Percentiles rank a stretch among this genome's conserved stretches.
Conservation (phyloP, 2,888 invertebrate species). For the Drosophila koepferae region DNA sequence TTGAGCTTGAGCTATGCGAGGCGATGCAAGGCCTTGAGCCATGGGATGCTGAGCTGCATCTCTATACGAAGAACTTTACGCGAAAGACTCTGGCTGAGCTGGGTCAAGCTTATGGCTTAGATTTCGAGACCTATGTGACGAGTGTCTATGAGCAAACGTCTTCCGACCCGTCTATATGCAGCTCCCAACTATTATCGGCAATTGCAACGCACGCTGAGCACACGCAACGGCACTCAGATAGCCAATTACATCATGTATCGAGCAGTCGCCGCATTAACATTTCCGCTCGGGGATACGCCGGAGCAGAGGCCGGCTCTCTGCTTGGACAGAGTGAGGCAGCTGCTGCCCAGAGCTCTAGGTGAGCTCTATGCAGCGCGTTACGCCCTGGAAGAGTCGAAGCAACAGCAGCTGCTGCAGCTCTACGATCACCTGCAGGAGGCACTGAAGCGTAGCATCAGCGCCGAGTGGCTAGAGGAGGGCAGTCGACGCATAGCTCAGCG, state of each 20-base stretch:
- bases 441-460: slow-evolving; percentile 60
- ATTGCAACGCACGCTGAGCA: slow-evolving; percentile 65
- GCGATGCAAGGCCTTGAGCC: slow-evolving; percentile 54
- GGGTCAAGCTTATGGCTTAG: slow-evolving; percentile 59
- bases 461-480: slow-evolving; percentile 78
- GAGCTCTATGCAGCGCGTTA: slow-evolving; percentile 77
- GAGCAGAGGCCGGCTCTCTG: slow-evolving; percentile 55
- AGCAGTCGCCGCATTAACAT: slow-evolving; percentile 62
- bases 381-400: slow-evolving; percentile 46
- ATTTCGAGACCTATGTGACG: slow-evolving; percentile 74
- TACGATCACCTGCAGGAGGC: slow-evolving; percentile 61
- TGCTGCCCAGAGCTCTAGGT: slow-evolving; percentile 77
- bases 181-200: slow-evolving; percentile 76
- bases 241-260: slow-evolving; percentile 84
- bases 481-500: slow-evolving; percentile 73
- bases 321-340: slow-evolving; percentile 58
- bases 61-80: slow-evolving; percentile 55
- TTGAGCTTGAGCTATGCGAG: slow-evolving; percentile 78
- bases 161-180: slow-evolving; percentile 79
- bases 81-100: slow-evolving; percentile 72
- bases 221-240: slow-evolving; percentile 66
- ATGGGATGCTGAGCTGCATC: slow-evolving; percentile 50
- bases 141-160: slow-evolving; percentile 66
- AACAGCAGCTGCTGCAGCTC: slow-evolving; percentile 59
- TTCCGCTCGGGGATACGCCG: slow-evolving; percentile 50